These are phyloP conservation scores for Steinernema carpocapsae DNA, from an alignment of 2,888 invertebrate species.

Conservation along the genomic window DNA sequence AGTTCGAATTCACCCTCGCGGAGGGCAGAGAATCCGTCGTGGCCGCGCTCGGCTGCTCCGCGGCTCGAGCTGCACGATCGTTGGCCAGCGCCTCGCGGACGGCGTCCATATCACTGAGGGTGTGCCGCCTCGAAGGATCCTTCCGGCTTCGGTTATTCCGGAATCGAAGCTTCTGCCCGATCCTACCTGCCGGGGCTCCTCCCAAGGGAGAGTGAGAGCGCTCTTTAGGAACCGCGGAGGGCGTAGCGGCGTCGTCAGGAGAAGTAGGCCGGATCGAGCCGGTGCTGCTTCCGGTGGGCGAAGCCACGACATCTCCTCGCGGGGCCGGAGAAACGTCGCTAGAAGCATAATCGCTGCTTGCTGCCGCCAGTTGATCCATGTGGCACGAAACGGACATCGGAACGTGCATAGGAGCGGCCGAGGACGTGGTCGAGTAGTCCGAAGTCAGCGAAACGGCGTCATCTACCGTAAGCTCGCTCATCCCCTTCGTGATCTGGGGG, in stretches of 20 bases:
- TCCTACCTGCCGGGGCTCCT: constrained; percentile 41
- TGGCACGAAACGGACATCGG: constrained; percentile 2
- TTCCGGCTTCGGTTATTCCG: constrained; percentile 45
- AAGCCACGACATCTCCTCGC: constrained; percentile 25
- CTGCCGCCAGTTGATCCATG: constrained; percentile 41
- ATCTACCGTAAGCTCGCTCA: constrained; percentile 10
- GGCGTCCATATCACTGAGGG: constrained; percentile 57
- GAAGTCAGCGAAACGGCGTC: constrained; percentile 57
- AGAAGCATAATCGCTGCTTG: constrained; percentile 53
- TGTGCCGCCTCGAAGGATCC: constrained; percentile 56
- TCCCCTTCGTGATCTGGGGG: constrained; percentile 27
- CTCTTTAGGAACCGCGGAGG: constrained; percentile 32
- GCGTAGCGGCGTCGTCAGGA: constrained; percentile 11
- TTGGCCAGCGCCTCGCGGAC: constrained; percentile 29
- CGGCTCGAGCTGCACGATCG: not conserved
- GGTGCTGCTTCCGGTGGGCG: not conserved
- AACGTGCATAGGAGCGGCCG: constrained; percentile 25
- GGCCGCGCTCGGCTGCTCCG: not conserved
- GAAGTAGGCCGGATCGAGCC: not conserved
- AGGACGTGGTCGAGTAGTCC: constrained; percentile 59
- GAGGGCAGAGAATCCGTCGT: not conserved
- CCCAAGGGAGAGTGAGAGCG: constrained; percentile 11
- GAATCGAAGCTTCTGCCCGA: constrained; percentile 59
- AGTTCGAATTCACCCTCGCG: not conserved
- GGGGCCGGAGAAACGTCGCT: constrained; percentile 41